phyloP scores from a whole-genome alignment of 2,888 invertebrate genomes.

The Lepidochrysops patricia region DNA sequence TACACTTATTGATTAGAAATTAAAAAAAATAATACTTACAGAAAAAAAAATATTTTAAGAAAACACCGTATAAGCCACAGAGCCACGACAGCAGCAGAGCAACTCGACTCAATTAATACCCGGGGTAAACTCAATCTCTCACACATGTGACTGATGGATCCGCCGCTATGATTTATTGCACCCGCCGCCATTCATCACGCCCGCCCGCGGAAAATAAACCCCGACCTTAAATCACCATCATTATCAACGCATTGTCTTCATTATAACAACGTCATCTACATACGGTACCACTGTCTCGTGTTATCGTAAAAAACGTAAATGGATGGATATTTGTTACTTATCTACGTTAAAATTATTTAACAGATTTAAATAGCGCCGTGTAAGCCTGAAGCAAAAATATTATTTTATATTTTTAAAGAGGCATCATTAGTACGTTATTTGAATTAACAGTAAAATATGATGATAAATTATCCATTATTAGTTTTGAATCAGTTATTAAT shows the following conservation, averaged over 20 bases:
- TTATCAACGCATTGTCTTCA: constrained; percentile 1
- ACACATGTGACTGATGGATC: constrained; percentile 17
- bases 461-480: no score
- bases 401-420: no score
- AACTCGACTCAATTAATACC: constrained; percentile 18
- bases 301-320: no score
- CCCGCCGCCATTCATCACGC: constrained; percentile 18
- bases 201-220: neutral
- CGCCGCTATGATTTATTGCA: constrained; percentile 19
- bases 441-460: no score
- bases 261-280: neutral
- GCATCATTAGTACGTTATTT: no score
- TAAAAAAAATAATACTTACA: no score
- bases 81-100: neutral
- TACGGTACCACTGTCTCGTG: neutral
- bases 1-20: no score
- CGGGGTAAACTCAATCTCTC: constrained; percentile 21
- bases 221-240: constrained; percentile 1
- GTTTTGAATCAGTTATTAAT: no score
- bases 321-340: no score
- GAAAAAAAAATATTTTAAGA: neutral
- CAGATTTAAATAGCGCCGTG: no score
- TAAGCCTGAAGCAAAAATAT: no score
- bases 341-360: no score
- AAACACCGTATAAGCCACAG: neutral